Conservation (phyloP, 2,888 invertebrate species). For the Horisme vitalbata region DNA sequence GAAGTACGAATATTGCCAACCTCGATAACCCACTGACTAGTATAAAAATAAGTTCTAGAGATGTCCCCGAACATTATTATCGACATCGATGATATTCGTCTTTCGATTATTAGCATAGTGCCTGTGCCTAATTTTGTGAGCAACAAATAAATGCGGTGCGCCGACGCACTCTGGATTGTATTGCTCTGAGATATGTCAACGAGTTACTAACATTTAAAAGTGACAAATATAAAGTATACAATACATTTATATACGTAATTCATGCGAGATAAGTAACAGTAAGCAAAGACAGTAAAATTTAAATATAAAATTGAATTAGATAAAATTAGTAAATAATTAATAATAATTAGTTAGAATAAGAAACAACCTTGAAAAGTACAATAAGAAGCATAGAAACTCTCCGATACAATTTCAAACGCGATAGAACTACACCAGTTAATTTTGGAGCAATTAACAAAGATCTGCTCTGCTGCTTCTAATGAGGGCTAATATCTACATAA, state of each 20-base stretch:
- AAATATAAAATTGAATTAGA: slow-evolving; percentile 5
- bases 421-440: too few relatives aligned
- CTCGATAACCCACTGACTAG: slow-evolving; percentile 24
- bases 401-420: too few relatives aligned
- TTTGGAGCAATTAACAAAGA: too few relatives aligned
- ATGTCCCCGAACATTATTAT: slow-evolving; percentile 12
- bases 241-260: slow-evolving; percentile 22
- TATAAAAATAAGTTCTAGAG: slow-evolving; percentile 17
- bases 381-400: too few relatives aligned
- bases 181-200: too few relatives aligned
- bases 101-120: too few relatives aligned
- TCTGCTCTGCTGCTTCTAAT: too few relatives aligned
- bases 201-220: too few relatives aligned
- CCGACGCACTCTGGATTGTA: background rate
- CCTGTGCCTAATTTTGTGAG: slow-evolving; percentile 4
- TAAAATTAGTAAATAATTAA: too few relatives aligned
- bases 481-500: too few relatives aligned
- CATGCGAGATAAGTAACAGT: slow-evolving; percentile 21
- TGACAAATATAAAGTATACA: background rate
- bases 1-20: slow-evolving; percentile 8
- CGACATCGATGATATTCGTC: slow-evolving; percentile 16
- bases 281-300: slow-evolving; percentile 15
- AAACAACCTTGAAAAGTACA: slow-evolving; percentile 5
- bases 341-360: background rate
- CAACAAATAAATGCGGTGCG: slow-evolving; percentile 22